Evolutionary conservation across 2,888 invertebrate genomes (phyloP).

Genomic region (Chrysomela aeneicollis): DNA sequence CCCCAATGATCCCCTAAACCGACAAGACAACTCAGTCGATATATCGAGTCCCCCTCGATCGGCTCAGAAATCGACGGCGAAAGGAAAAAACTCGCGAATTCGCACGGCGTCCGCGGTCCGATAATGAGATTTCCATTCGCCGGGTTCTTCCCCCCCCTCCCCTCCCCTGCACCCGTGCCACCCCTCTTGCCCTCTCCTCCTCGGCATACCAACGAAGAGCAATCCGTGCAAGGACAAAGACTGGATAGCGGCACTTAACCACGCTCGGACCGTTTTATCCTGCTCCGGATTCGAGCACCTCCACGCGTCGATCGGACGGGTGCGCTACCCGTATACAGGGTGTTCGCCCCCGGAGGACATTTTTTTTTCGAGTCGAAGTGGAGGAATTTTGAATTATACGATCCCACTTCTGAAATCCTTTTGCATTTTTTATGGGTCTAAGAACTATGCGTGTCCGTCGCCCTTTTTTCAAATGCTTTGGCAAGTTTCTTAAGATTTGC

Average conservation of each 20-base stretch:
- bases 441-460: too few relatives aligned
- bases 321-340: background rate
- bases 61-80: too few relatives aligned
- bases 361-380: too few relatives aligned
- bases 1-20: too few relatives aligned
- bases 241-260: conserved; percentile 54
- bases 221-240: conserved; percentile 52
- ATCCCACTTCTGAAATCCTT: too few relatives aligned
- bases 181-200: conserved; percentile 40
- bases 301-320: background rate
- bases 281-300: conserved; percentile 1
- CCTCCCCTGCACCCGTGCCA: conserved; percentile 34
- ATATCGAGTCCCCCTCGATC: too few relatives aligned
- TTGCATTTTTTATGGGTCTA: too few relatives aligned
- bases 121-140: conserved; percentile 55
- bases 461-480: too few relatives aligned
- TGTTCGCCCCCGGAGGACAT: background rate
- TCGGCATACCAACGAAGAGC: conserved; percentile 52
- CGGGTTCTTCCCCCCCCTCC: conserved; percentile 23
- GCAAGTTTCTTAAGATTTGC: too few relatives aligned
- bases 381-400: too few relatives aligned
- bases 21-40: too few relatives aligned
- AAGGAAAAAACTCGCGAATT: conserved; percentile 39
- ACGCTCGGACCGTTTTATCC: conserved; percentile 52
- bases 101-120: conserved; percentile 48